phyloP scores from a whole-genome alignment of 2,113 vertebrate species.

The Petaurus breviceps region DNA sequence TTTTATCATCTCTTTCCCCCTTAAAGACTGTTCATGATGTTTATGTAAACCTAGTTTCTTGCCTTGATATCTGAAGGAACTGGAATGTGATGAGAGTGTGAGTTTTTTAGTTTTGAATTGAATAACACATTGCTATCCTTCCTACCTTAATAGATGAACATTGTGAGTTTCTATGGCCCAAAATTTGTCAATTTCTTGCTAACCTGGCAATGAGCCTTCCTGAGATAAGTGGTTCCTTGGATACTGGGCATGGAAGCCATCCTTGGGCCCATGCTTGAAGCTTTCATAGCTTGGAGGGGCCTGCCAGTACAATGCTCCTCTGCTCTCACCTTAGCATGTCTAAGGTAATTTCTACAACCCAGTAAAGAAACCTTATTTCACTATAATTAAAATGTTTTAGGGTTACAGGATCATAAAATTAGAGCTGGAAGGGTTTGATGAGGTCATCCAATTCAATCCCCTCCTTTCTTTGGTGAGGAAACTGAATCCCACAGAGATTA shows the following conservation, averaged over 20 bases:
- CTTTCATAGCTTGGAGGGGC: not conserved
- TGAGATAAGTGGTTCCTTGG: not conserved
- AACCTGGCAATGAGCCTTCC: not conserved
- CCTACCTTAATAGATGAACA: too few species aligned
- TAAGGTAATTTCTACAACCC: not conserved
- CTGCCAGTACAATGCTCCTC: not conserved
- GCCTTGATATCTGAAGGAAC: too few species aligned
- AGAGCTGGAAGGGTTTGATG: not conserved
- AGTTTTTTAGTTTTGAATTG: too few species aligned
- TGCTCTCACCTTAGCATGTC: not conserved
- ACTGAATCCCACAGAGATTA: not conserved
- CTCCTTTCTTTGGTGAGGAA: not conserved
- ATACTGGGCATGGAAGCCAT: not conserved
- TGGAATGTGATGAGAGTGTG: too few species aligned
- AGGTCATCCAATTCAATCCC: not conserved
- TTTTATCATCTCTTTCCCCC: too few species aligned
- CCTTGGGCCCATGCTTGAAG: not conserved
- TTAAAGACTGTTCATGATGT: too few species aligned
- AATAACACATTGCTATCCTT: too few species aligned
- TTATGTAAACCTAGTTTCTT: too few species aligned
- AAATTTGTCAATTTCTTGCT: not conserved
- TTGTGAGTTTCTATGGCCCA: not conserved
- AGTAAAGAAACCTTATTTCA: not conserved
- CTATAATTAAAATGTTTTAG: not conserved
- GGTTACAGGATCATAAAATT: not conserved